Base-by-base conservation (phyloP, 2,797 vertebrate genomes). In the Pangasius larnaudii region DNA sequence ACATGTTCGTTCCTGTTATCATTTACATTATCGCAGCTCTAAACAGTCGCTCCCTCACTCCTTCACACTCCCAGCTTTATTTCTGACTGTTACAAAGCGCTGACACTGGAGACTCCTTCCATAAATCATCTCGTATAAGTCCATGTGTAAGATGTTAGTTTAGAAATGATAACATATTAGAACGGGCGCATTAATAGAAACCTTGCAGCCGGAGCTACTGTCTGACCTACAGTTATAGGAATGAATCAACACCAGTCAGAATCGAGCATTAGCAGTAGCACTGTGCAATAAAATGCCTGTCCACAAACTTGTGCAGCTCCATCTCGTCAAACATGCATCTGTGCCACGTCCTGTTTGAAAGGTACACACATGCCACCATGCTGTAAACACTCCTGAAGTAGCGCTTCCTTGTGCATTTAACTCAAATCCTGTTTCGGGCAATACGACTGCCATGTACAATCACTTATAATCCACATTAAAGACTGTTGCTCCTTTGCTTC, bases 301-400 rank as follows among this genome's bases (percentile, higher is more conserved):
- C 51, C 1, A 33, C 77, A 58, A 6, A 9, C 51, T 33, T 22
- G 8, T 56, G 16, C n/a, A 30, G 46, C 1, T 56, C 49, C 16
- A 42, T 14, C 79, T 81, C 30, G 4, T 59, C 81, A 51, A 5
- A 51, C 81, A 14, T 58, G 19, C 80, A 85, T 74, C 72, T 79
- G 72, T 46, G 30, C 27, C 56, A 10, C 30, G 49, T 58, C 30
- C 67, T 22, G 53, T 85, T 72, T 63, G 36, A 61, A 49, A 42
- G 3, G 67, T 56, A 85, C 89, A 89, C 89, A 92, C 86, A 91
- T 58, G 59, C 65, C 88, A 88, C 53, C 53, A 65, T 19, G n/a
- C 88, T 88, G 61, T 90, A 92, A 94, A 92, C 92, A 89, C 74
- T 16, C 51, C 89, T 93, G 92, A 94, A 88, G 92, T 92, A 92